These are phyloP conservation scores for Hirtodrosophila cameraria DNA, from an alignment of 2,888 invertebrate species.

Conservation along the genomic window DNA sequence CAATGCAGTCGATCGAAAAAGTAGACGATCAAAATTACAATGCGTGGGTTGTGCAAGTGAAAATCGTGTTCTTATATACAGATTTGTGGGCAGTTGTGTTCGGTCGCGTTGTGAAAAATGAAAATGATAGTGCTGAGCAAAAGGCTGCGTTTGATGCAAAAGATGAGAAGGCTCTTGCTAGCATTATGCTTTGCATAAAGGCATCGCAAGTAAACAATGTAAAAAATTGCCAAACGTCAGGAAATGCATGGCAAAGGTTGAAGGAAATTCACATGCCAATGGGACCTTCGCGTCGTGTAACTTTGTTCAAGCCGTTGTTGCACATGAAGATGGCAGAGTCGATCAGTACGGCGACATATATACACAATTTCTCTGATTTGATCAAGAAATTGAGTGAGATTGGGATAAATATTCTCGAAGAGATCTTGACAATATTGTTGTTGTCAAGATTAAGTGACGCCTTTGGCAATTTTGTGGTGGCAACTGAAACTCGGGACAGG, in stretches of 20 bases:
- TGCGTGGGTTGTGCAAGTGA: slow-evolving; percentile 4
- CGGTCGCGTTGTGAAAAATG: neutral
- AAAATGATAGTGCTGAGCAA: neutral
- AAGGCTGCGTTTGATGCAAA: neutral
- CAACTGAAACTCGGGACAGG: neutral
- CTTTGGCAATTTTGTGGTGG: neutral
- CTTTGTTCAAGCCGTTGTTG: neutral
- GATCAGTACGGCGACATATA: too few relatives aligned
- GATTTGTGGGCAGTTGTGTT: neutral
- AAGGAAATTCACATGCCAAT: neutral
- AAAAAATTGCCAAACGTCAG: neutral
- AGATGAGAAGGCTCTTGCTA: slow-evolving; percentile 2
- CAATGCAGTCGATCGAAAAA: neutral
- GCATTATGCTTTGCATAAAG: slow-evolving; percentile 4
- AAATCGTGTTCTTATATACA: neutral
- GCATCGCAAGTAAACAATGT: slow-evolving; percentile 2
- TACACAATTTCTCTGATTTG: too few relatives aligned
- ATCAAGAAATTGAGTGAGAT: too few relatives aligned
- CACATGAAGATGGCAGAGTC: neutral
- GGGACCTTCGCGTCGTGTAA: neutral
- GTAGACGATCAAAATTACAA: neutral
- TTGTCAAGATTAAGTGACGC: neutral
- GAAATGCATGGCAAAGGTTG: too few relatives aligned
- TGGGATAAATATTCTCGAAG: too few relatives aligned
- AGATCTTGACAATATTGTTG: too few relatives aligned